phyloP scores from a whole-genome alignment of 2,888 invertebrate genomes.

The Noctua pronuba region DNA sequence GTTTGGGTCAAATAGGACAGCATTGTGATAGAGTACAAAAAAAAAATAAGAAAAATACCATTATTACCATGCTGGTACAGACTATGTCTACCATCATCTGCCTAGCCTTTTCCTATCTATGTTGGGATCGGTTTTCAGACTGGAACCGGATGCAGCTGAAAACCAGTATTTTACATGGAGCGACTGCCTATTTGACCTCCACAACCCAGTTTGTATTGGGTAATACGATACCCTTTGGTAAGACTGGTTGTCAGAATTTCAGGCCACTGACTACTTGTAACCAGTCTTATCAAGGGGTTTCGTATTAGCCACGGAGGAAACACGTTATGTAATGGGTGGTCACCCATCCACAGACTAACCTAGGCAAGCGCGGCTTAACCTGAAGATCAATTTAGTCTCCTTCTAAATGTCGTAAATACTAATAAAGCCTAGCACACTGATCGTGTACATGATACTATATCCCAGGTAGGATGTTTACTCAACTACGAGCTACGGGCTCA shows the following conservation, averaged over 20 bases:
- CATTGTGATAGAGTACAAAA: too few species aligned
- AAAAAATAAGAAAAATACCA: too few species aligned
- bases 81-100: neutral
- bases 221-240: neutral
- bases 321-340: neutral
- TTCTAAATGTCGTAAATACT: neutral
- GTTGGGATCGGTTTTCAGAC: neutral
- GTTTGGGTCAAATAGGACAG: too few species aligned
- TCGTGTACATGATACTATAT: constrained; percentile 44
- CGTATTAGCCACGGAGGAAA: too few species aligned
- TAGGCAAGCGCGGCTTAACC: neutral
- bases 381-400: neutral
- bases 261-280: neutral
- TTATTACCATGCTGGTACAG: too few species aligned
- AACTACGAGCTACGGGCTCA: constrained; percentile 72
- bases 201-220: neutral
- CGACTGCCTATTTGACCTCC: neutral
- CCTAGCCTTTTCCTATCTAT: neutral
- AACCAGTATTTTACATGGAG: neutral
- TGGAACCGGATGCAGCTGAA: neutral
- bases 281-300: too few species aligned
- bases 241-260: neutral
- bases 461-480: constrained; percentile 75
- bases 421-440: neutral
- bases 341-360: neutral